Evolutionary conservation across 2,888 invertebrate genomes (phyloP).

Genomic region (Eumerus sabulonum): DNA sequence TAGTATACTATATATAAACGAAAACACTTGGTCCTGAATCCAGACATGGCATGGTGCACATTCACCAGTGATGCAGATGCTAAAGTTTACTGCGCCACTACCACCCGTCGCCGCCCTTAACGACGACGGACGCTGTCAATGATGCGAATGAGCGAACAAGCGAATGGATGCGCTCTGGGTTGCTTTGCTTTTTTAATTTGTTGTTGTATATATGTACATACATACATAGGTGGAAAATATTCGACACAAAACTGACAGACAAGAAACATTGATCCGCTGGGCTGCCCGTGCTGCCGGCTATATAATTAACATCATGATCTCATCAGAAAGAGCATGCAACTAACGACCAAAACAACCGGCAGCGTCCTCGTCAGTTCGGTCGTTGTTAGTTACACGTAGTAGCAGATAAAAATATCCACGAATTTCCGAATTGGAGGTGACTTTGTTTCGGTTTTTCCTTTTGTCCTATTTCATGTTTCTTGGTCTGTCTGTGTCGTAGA

Average conservation of each 20-base stretch:
- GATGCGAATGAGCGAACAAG: conserved; percentile 36
- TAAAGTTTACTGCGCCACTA: conserved; percentile 14
- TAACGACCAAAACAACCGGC: conserved; percentile 24
- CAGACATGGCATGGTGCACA: conserved; percentile 24
- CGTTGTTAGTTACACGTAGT: not conserved
- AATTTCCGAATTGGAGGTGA: conserved; percentile 41
- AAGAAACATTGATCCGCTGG: conserved; percentile 59
- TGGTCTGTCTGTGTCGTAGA: conserved; percentile 3
- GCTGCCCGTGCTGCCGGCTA: conserved; percentile 59
- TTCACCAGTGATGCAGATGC: conserved; percentile 44
- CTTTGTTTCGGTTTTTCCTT: conserved; percentile 1
- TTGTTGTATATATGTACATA: conserved; percentile 46
- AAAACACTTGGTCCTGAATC: conserved; percentile 23
- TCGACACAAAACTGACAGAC: conserved; percentile 67
- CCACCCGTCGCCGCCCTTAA: conserved; percentile 50
- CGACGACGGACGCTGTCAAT: conserved; percentile 20
- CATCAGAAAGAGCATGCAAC: conserved; percentile 57
- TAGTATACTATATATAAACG: conserved; percentile 36
- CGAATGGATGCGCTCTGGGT: conserved; percentile 28
- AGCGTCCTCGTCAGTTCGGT: conserved; percentile 17
- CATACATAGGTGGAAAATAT: conserved; percentile 60
- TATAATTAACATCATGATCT: conserved; percentile 67
- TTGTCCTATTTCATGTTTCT: not conserved
- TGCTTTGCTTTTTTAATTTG: conserved; percentile 47
- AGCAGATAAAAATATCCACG: conserved; percentile 51